Conservation (phyloP, 2,113 vertebrate species). For the Stomatorhinus ivindoensis region DNA sequence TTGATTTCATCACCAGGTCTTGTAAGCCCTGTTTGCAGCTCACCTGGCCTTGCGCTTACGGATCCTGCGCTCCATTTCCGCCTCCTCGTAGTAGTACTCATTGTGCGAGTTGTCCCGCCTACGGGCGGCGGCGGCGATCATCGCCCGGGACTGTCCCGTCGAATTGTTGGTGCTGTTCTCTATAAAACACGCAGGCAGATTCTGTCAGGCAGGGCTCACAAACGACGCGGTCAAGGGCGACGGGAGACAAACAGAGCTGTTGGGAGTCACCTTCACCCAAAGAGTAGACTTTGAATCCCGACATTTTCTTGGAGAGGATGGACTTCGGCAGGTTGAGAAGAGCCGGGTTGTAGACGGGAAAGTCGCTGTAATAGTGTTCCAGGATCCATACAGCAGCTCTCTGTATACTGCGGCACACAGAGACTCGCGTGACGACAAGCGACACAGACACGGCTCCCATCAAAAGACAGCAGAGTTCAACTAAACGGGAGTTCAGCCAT, state of each 20-base stretch:
- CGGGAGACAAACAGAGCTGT: too few relatives aligned
- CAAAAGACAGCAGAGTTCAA: not conserved
- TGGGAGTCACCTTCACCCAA: slow-evolving; percentile 75
- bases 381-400: slow-evolving; percentile 88
- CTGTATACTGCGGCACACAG: slow-evolving; percentile 70
- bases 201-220: not conserved
- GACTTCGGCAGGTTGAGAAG: slow-evolving; percentile 93
- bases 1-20: not conserved
- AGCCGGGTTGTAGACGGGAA: slow-evolving; percentile 91
- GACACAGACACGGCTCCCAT: not conserved
- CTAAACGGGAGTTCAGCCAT: not conserved
- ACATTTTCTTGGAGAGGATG: slow-evolving; percentile 93
- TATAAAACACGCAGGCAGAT: slow-evolving; percentile 36
- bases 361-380: slow-evolving; percentile 93
- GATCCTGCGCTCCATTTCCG: slow-evolving; percentile 81
- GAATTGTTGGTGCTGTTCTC: slow-evolving; percentile 88
- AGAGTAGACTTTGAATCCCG: slow-evolving; percentile 94
- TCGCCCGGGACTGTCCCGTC: slow-evolving; percentile 79
- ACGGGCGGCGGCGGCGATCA: slow-evolving; percentile 84
- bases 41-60: slow-evolving; percentile 90
- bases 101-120: slow-evolving; percentile 91
- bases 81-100: slow-evolving; percentile 92
- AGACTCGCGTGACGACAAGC: not conserved
- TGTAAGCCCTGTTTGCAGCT: not conserved
- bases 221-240: not conserved